Conservation (phyloP, 2,797 vertebrate species). For the Characodon lateralis region DNA sequence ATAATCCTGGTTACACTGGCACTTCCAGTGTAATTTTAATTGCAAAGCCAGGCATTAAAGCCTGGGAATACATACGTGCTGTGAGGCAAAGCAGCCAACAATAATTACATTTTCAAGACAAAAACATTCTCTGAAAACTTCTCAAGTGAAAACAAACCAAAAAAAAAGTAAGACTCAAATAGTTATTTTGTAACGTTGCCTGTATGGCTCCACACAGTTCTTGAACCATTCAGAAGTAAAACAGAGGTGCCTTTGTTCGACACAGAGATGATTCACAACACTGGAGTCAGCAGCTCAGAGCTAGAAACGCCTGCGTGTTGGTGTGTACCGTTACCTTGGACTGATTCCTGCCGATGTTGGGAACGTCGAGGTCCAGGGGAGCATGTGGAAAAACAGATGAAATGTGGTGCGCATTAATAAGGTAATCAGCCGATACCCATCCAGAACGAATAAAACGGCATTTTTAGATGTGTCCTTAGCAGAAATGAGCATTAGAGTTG, state of each 20-base stretch:
- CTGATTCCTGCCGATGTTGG: conserved; percentile 76
- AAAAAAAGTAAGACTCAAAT: background rate
- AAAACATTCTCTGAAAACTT: background rate
- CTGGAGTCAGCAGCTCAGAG: conserved; percentile 39
- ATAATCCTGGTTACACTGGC: background rate
- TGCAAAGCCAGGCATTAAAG: background rate
- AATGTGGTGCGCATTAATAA: conserved; percentile 38
- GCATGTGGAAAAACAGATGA: conserved; percentile 57
- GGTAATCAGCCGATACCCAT: background rate
- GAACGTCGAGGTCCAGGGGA: conserved; percentile 55
- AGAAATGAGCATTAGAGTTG: conserved; percentile 11
- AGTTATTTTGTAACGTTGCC: conserved; percentile 24
- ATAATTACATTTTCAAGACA: background rate
- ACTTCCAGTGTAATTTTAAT: background rate
- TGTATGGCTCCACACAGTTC: conserved; percentile 13
- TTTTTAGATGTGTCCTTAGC: background rate
- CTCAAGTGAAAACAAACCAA: background rate
- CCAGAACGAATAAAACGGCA: conserved; percentile 6
- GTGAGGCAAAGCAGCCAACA: conserved; percentile 4
- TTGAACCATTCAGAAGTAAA: conserved; percentile 8
- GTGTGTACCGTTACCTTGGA: conserved; percentile 78
- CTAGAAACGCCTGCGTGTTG: conserved; percentile 18
- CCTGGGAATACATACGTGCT: conserved; percentile 5
- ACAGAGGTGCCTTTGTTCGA: conserved; percentile 50
- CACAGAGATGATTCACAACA: conserved; percentile 49